Evolutionary conservation across 2,888 invertebrate genomes (phyloP).

Genomic region (Drosophila antonietae): DNA sequence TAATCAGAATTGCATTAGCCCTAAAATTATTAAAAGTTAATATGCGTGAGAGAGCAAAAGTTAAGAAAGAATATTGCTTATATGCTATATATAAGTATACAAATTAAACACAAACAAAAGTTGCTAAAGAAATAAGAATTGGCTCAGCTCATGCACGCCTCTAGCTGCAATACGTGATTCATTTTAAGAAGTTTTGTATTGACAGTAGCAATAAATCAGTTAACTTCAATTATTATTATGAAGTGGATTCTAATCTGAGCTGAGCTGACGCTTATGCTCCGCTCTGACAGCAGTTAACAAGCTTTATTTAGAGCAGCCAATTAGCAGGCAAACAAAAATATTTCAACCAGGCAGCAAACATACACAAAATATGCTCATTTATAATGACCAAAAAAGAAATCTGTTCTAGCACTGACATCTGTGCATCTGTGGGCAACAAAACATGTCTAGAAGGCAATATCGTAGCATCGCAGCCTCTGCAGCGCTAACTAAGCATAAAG

Average conservation of each 20-base stretch:
- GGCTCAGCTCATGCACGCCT: not conserved
- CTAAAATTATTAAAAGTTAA: not conserved
- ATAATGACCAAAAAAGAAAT: constrained; percentile 41
- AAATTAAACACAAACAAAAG: not conserved
- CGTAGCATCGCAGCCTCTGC: constrained; percentile 11
- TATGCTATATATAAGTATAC: not conserved
- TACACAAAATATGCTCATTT: constrained; percentile 38
- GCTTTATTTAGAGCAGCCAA: constrained; percentile 3
- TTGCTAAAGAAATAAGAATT: not conserved
- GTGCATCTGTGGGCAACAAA: constrained; percentile 49
- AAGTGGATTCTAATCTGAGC: constrained; percentile 3
- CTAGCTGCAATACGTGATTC: not conserved
- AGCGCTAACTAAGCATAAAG: constrained; percentile 26
- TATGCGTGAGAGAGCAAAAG: constrained; percentile 1
- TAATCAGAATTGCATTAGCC: constrained; percentile 9
- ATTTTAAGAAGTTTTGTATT: not conserved
- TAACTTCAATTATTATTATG: not conserved
- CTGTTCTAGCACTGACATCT: constrained; percentile 47
- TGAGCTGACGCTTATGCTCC: not conserved
- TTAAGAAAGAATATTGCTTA: not conserved
- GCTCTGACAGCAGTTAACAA: not conserved
- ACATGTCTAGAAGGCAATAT: constrained; percentile 24
- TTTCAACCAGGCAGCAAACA: not conserved
- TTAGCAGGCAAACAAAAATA: not conserved
- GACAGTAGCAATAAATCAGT: constrained; percentile 8